A percentile compares a stretch with the other conserved stretches of the same genome.
Conservation (phyloP, 1,140 invertebrate species). For the Brevipalpus yothersi region DNA sequence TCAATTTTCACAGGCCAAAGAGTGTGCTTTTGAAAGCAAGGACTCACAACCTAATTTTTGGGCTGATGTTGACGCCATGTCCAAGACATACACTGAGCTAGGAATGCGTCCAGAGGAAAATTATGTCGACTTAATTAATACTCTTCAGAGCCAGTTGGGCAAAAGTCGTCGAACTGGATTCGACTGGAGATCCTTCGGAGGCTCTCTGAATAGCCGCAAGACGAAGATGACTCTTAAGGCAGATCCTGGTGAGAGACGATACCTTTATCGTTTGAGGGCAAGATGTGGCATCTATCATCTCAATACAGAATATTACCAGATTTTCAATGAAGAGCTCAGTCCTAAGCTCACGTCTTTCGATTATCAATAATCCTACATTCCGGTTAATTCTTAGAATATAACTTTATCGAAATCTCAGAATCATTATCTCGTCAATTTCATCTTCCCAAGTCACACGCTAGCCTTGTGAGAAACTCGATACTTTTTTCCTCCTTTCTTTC, state of each 20-base stretch:
- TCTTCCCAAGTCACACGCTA: too few relatives aligned
- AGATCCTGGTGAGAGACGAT: not conserved
- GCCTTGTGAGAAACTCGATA: too few relatives aligned
- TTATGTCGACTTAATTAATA: not conserved
- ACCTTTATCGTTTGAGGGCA: not conserved
- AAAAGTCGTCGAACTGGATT: not conserved
- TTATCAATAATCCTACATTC: not conserved
- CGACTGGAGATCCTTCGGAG: not conserved
- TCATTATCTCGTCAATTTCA: too few relatives aligned
- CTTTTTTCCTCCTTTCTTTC: too few relatives aligned
- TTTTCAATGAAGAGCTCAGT: not conserved
- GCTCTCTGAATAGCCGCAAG: not conserved
- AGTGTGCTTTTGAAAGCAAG: not conserved
- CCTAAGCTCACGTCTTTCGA: not conserved
- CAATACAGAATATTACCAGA: not conserved
- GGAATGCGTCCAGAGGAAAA: not conserved
- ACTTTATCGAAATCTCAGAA: too few relatives aligned
- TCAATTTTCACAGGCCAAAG: not conserved
- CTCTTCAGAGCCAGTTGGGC: not conserved
- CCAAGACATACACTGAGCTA: not conserved
- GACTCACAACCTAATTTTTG: not conserved
- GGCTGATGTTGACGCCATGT: not conserved
- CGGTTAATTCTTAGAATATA: too few relatives aligned
- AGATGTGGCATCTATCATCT: not conserved
- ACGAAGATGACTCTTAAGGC: not conserved